Percentiles rank a stretch among this genome's conserved stretches.
These are phyloP conservation scores for Lymantria dispar DNA, from an alignment of 2,888 invertebrate genomes.

Conservation along the genomic window DNA sequence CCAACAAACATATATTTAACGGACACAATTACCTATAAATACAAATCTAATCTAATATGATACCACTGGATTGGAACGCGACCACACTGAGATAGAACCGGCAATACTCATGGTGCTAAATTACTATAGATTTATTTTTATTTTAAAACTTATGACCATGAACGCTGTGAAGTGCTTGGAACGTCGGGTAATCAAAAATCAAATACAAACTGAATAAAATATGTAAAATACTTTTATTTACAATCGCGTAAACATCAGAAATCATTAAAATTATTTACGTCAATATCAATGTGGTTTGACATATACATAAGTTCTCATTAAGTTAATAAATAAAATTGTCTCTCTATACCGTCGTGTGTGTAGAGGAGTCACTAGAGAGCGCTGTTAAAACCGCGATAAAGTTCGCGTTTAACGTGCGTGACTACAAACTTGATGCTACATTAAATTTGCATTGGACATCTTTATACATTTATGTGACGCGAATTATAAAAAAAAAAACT, in stretches of 20 bases:
- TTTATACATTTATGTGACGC: constrained; percentile 43
- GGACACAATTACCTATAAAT: background rate
- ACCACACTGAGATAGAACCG: too few relatives aligned
- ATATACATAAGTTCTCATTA: constrained; percentile 28
- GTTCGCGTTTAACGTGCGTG: constrained; percentile 42
- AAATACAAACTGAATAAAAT: too few relatives aligned
- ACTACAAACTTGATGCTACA: constrained; percentile 52
- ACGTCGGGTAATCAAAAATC: constrained; percentile 10
- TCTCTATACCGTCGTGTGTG: constrained; percentile 16
- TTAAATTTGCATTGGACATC: constrained; percentile 53
- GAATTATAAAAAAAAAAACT: constrained; percentile 19
- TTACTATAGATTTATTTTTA: background rate
- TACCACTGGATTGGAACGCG: too few relatives aligned
- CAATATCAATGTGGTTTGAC: constrained; percentile 26
- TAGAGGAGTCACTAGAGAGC: constrained; percentile 26
- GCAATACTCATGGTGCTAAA: too few relatives aligned
- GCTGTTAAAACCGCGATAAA: constrained; percentile 39
- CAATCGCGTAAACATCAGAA: too few relatives aligned
- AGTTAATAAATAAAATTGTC: constrained; percentile 28
- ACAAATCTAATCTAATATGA: constrained; percentile 5
- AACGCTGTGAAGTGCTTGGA: background rate
- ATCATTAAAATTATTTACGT: constrained; percentile 9
- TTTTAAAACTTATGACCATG: background rate
- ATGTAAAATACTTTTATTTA: too few relatives aligned
- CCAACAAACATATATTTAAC: too few relatives aligned